Base-by-base conservation (phyloP, 2,888 invertebrate species). In the Acleris sparsana region DNA sequence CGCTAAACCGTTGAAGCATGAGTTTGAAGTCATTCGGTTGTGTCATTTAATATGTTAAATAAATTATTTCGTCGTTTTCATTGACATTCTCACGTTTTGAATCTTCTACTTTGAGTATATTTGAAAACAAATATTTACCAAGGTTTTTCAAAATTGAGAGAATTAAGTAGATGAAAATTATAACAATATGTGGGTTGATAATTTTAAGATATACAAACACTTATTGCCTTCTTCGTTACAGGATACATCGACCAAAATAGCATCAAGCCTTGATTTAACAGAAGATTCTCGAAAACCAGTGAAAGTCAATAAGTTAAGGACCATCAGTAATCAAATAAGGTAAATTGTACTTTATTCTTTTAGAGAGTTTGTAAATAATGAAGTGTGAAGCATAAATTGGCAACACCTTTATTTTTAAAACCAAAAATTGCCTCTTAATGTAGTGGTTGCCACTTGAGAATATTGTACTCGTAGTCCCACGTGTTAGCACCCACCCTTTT, bases 321-420 rank as follows among this genome's bases (percentile, higher is more conserved):
- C 96, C 29, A 96, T 96, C 75, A 95, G 96, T 76, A 95, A 96
- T 85, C 96, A 96, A 88, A 96, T 96, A 83, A 94, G 96, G 96
- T 96, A 86, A 68, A 62, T 51, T 13, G 33, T 33, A 9, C 9
- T 9, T 33, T 9, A 7, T 33, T 33, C 5, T 25, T 25, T 1
- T 25, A 25, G 25, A 9, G 3, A 33, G 13, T 43, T 20, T 33
- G 16, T 33, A 29, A 49, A 39, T 17, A 17, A 17, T 39, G 0
- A 3, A 4, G 11, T 13, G 33, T 9, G 3, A 3, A 11, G 33
- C 1, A 11, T 33, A 11, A 11, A 33, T n/a, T 3, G 33, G 11
- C 33, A 33, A 33, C 11, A 33, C 2, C 33, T 3, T 33, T 9
- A 3, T 4, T 3, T 11, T 33, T 33, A 0, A 11, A 33, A 9